phyloP scores from a whole-genome alignment of 2,113 vertebrate species.

The Formicarius rufipectus region DNA sequence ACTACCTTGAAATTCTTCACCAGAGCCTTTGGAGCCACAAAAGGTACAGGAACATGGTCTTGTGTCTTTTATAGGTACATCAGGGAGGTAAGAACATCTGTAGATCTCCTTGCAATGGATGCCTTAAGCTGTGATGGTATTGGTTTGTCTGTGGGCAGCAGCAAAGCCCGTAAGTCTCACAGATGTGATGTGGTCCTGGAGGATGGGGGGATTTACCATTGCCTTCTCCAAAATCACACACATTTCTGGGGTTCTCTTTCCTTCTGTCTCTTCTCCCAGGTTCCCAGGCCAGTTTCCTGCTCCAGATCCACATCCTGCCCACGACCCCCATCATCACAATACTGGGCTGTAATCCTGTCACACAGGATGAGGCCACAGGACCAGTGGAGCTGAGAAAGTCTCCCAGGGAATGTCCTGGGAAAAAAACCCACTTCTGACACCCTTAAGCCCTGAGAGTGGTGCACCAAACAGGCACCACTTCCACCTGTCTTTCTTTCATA shows the following conservation, averaged over 20 bases:
- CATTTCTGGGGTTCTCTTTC: background rate
- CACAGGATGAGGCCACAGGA: background rate
- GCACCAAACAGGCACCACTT: background rate
- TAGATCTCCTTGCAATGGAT: background rate
- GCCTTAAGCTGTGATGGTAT: background rate
- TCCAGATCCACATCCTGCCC: background rate
- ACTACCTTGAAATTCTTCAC: background rate
- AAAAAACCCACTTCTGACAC: background rate
- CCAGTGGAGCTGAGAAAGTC: background rate
- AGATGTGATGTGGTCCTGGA: background rate
- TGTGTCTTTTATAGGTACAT: background rate
- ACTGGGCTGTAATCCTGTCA: background rate
- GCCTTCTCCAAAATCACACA: background rate
- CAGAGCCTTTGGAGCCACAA: background rate
- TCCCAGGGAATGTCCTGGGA: background rate
- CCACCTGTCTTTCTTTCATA: background rate
- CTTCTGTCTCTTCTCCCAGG: background rate
- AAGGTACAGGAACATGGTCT: background rate
- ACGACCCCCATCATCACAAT: fast-evolving
- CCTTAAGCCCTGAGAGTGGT: background rate
- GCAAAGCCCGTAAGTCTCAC: background rate
- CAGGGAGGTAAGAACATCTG: background rate
- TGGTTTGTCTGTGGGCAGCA: background rate
- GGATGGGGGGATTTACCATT: background rate
- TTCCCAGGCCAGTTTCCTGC: background rate